Evolutionary conservation across 2,113 vertebrate genomes (phyloP).

Genomic region (Irena cyanogastra): DNA sequence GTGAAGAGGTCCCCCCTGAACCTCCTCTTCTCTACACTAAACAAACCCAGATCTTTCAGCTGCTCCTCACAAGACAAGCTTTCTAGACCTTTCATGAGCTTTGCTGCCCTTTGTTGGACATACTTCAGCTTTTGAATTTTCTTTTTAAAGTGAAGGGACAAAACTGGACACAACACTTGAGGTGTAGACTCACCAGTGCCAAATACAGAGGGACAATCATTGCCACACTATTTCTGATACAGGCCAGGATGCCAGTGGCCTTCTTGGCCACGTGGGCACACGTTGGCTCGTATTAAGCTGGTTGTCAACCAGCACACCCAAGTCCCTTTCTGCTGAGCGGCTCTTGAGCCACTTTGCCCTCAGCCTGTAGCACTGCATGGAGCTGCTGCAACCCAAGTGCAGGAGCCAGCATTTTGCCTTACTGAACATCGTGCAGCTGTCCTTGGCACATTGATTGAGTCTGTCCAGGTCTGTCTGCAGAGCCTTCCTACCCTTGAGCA

Average conservation of each 20-base stretch:
- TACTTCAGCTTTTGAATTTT: neutral
- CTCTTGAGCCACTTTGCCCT: neutral
- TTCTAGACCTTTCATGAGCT: neutral
- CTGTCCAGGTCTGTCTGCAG: neutral
- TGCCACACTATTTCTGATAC: neutral
- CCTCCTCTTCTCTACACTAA: neutral
- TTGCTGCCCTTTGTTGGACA: neutral
- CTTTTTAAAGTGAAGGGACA: neutral
- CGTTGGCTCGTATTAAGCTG: rapidly evolving
- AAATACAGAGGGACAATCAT: neutral
- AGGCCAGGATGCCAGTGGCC: neutral
- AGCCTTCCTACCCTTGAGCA: neutral
- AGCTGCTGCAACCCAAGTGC: neutral
- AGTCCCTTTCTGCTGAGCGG: neutral
- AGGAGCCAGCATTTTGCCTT: neutral
- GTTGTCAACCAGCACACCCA: neutral
- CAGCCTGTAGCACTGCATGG: neutral
- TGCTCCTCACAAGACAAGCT: neutral
- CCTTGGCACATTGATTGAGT: rapidly evolving
- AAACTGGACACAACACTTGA: neutral
- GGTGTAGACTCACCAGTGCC: neutral
- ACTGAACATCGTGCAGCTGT: neutral
- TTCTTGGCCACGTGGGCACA: neutral
- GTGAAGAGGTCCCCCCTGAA: neutral
- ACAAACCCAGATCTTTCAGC: neutral